Conservation (phyloP, 1,140 invertebrate genomes). For the Oryzaephilus surinamensis region DNA sequence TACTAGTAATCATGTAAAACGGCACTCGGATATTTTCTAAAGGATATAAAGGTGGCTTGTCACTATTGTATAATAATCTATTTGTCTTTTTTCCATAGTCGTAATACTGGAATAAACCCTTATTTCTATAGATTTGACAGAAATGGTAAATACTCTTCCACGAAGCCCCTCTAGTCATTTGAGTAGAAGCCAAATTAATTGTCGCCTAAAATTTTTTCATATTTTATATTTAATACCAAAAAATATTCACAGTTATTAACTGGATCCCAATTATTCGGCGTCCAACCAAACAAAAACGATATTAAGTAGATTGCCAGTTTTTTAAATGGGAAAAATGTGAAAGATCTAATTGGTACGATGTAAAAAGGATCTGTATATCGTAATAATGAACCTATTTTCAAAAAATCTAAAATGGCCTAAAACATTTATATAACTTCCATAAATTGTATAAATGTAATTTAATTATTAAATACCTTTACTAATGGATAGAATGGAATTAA, state of each 20-base stretch:
- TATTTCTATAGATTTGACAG: neutral
- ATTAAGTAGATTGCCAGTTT: neutral
- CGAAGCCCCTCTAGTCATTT: neutral
- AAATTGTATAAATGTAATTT: neutral
- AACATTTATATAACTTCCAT: neutral
- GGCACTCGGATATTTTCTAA: conserved; percentile 1
- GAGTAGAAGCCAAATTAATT: conserved; percentile 1
- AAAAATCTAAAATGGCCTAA: neutral
- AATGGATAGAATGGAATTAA: neutral
- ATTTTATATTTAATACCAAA: neutral
- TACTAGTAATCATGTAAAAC: conserved; percentile 3
- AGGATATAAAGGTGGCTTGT: neutral
- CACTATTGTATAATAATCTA: neutral
- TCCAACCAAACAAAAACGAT: neutral
- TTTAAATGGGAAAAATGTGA: conserved; percentile 1
- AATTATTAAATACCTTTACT: neutral
- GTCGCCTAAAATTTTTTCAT: conserved; percentile 36
- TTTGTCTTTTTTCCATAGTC: conserved; percentile 2
- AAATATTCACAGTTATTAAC: neutral
- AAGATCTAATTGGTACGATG: conserved; percentile 1
- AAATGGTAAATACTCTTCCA: conserved; percentile 3
- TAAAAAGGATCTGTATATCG: neutral
- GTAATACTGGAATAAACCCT: neutral
- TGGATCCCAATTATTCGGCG: conserved; percentile 1
- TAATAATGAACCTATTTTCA: neutral